Evolutionary conservation across 2,113 vertebrate genomes (phyloP), one percentile per base, ranked within the genome.

Genomic region (Ameiurus melas): DNA sequence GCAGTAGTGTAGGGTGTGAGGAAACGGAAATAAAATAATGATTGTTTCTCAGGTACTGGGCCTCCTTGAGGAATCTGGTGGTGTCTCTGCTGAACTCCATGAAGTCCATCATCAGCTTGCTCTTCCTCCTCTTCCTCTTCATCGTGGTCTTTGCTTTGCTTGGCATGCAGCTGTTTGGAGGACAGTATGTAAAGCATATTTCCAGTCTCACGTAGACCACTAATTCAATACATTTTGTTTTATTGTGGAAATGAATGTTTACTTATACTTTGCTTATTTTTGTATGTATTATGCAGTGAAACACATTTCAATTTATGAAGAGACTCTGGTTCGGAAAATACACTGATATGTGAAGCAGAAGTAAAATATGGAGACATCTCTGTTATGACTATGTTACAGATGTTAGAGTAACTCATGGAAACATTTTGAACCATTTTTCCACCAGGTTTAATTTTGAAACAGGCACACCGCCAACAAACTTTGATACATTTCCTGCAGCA

Each of bases 71-170:
- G 90, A 99, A 99, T 95, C 96, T 99, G 90, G 98, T 99, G 22
- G 97, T 98, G 81, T 98, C 98, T 88, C 96, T 99, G 58, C 97
- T 99, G 73, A 99, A 97, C 95, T 99, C 98, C 94, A 99, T 99
- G 98, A 99, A 99, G 92, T 99, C 98, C 93, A 99, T 99, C 95
- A 99, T 99, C 95, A 99, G 97, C 92, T 95, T 99, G 94, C 93
- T 99, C 84, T 99, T 99, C 94, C 96, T 99, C 77, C 97, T 99
- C 88, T 99, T 99, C 94, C 97, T 99, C 91, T 99, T 99, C 95
- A 99, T 99, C 0, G 97, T 99, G 1, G 97, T 99, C 92, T 99
- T 99, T 47, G 98, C 98, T 91, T 95, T 99, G 90, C 90, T 98
- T 94, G 98, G 98, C 92, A 99, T 99, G 98, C 98, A 99, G 91